phyloP scores from a whole-genome alignment of 2,797 vertebrate species.

The Picus viridis region DNA sequence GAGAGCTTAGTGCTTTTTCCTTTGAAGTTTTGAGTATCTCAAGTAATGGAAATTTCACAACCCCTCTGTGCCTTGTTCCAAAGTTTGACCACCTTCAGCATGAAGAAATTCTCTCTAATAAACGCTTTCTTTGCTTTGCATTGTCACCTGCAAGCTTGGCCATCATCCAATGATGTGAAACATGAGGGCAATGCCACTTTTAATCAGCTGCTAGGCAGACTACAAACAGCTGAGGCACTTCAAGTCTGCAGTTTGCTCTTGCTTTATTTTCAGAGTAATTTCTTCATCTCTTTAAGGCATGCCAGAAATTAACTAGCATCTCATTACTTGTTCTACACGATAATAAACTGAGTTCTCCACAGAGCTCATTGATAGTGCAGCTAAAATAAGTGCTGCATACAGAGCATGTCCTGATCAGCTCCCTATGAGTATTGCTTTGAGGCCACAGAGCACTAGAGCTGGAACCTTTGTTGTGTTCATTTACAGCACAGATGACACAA shows the following conservation, averaged over 20 bases:
- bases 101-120: background rate
- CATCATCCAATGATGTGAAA: background rate
- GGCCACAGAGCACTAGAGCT: background rate
- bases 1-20: background rate
- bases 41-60: background rate
- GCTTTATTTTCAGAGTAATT: slow-evolving; percentile 48
- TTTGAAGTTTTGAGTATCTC: background rate
- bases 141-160: background rate
- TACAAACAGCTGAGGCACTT: background rate
- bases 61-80: background rate
- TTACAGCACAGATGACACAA: background rate
- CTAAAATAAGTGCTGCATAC: slow-evolving; percentile 20
- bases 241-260: background rate
- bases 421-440: background rate
- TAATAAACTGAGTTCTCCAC: slow-evolving; percentile 21
- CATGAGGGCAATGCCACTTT: background rate
- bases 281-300: slow-evolving; percentile 53
- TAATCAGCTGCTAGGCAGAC: slow-evolving; percentile 2
- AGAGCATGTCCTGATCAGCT: slow-evolving; percentile 17
- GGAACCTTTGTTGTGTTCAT: background rate
- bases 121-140: background rate
- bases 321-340: background rate
- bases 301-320: slow-evolving; percentile 33
- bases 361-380: background rate
- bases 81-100: background rate